Conservation (phyloP, 2,888 invertebrate species). For the Tryphoninae sp. region DNA sequence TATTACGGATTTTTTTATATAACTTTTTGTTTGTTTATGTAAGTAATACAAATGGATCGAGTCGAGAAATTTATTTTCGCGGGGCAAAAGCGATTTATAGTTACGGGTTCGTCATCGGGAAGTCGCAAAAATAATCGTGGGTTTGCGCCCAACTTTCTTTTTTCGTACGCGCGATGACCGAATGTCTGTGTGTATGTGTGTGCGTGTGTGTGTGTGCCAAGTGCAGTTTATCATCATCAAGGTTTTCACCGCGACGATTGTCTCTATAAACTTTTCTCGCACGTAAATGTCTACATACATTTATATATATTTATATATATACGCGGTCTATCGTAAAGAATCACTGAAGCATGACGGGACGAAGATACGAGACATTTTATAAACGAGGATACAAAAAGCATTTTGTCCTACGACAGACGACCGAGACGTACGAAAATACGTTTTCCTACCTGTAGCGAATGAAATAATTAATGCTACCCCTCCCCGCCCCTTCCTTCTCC, state of each 20-base stretch:
- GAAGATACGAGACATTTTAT: background rate
- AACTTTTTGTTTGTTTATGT: no score
- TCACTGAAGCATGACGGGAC: conserved; percentile 13
- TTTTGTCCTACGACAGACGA: background rate
- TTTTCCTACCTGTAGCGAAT: background rate
- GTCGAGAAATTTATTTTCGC: background rate
- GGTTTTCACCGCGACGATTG: conserved; percentile 37
- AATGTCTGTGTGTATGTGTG: background rate
- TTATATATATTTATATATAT: background rate
- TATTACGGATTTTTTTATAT: no score
- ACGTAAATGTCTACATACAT: background rate
- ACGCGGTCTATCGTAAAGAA: conserved; percentile 26
- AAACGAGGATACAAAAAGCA: background rate
- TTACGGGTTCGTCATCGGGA: conserved; percentile 13
- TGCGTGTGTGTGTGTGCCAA: conserved; percentile 13
- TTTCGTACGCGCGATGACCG: conserved; percentile 22
- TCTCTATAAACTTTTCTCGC: conserved; percentile 12
- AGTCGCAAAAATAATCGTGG: conserved; percentile 33
- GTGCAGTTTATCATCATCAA: conserved; percentile 50
- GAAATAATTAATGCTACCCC: background rate
- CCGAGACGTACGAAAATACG: background rate
- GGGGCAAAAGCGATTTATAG: background rate
- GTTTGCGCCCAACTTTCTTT: conserved; percentile 32
- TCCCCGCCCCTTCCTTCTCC: no score
- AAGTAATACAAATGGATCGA: no score